Evolutionary conservation across 2,888 invertebrate genomes (phyloP), one percentile per base, ranked within the genome.

Genomic region (Acanthococcus lagerstroemiae): DNA sequence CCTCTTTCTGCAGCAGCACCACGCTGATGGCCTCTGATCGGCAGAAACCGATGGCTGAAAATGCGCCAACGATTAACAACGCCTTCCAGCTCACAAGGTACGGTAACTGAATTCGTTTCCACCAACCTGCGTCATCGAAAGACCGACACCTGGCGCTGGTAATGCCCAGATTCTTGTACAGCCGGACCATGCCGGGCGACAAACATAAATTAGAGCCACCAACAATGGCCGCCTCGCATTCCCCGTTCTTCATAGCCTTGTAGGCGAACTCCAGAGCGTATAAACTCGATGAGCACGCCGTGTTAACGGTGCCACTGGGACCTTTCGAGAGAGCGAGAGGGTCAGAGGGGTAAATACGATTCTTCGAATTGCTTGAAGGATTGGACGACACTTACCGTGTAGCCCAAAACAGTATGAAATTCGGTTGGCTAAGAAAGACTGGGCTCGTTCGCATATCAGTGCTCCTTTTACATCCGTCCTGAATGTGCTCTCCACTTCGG

Each of bases 401-500:
- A 90, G 80, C 25, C 92, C 93, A 68, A 95, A 81, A 77, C 86
- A 86, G 76, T 89, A 94, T 1, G 93, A 92, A 69, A 95, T 82
- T 60, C 94, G 83, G 77, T 94, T 92, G 15, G 94, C 88, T 74
- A 94, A 81, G 82, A 83, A 82, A 37, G 80, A 79, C 90, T 95
- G 92, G 4, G 92, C 90, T 69, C 92, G 83, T 71, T 90, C 89
- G 76, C 90, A 91, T 74, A 85, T 79, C 57, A 81, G 80, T 72
- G 84, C 84, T 21, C 84, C 84, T 65, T 78, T 77, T 1, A 81
- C 80, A 73, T 82, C 81, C 74, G 85, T 82, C 52, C 84, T 81
- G 72, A 82, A 81, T 70, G 86, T 82, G 81, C 85, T 84, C 7
- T 83, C 84, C 72, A 86, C 85, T 73, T 86, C 86, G 45, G 78